Percentiles rank a stretch among this genome's conserved stretches.
Conservation (phyloP, 1,140 invertebrate genomes). For the Procambarus clarkii region DNA sequence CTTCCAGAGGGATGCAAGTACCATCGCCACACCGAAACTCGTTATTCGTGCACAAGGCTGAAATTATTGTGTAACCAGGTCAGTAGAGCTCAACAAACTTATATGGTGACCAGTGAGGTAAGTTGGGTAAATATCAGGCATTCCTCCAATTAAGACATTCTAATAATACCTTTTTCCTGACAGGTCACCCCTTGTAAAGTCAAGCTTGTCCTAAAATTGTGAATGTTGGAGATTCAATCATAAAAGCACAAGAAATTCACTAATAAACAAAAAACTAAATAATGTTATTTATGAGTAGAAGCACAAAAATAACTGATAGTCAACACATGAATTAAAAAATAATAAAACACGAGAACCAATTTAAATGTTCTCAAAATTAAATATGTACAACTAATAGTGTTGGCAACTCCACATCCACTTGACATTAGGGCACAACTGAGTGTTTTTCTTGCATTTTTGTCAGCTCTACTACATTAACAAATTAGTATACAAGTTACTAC, state of each 20-base stretch:
- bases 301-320: neutral
- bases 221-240: constrained; percentile 23
- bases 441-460: constrained; percentile 3
- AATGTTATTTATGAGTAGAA: neutral
- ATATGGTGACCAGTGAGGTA: constrained; percentile 3
- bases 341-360: neutral
- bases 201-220: constrained; percentile 44
- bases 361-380: neutral
- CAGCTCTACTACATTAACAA: constrained; percentile 27
- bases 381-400: neutral
- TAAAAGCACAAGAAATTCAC: neutral
- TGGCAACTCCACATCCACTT: constrained; percentile 25
- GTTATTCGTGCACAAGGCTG: constrained; percentile 69
- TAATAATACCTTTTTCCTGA: constrained; percentile 14
- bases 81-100: constrained; percentile 43
- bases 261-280: neutral
- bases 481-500: constrained; percentile 46
- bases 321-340: neutral
- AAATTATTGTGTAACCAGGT: constrained; percentile 63
- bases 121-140: constrained; percentile 4
- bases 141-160: neutral
- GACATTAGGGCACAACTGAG: constrained; percentile 39
- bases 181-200: constrained; percentile 26
- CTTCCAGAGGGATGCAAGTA: constrained; percentile 75
- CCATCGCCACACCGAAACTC: constrained; percentile 74